Base-by-base conservation (phyloP, 2,113 vertebrate genomes). In the Buteo buteo region DNA sequence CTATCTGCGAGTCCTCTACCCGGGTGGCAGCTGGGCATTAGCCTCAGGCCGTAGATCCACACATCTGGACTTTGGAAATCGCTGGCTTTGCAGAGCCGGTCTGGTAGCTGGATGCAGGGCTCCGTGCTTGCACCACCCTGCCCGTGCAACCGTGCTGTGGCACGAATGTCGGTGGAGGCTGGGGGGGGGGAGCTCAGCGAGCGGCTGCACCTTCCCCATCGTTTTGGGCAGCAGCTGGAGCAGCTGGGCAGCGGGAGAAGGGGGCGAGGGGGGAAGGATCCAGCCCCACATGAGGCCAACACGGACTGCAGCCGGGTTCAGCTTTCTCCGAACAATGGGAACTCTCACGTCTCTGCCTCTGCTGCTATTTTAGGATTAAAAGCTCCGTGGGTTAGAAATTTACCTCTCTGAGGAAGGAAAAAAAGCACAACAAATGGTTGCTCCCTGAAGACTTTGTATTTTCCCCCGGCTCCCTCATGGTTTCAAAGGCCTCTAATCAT, bases 291-390 rank as follows among this genome's bases (percentile, higher is more conserved):
- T 13, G n/a, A n/a, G 10, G 9, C 29, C 34, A 1, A 77, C 90
- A 42, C 7, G 40, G 24, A 20, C 94, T 91, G 78, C 95, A 95
- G 88, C 95, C 45, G 20, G 78, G 90, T 61, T 96, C 93, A 88
- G 83, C 88, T 38, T 74, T 85, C 96, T 87, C 88, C 29, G 31
- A 95, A 93, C 92, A 95, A 88, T 8, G 13, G 45, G 45, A 85
- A 74, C 65, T 64, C 64, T 90, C 83, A 67, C 42, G 16, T 96
- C 94, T 96, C 97, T 97, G 76, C 92, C 76, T 93, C 85, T 86
- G 96, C 96, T 86, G 91, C 96, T 98, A 96, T 98, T 98, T 98
- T 90, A 86, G 94, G 98, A 97, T 98, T 97, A 96, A 94, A 96
- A 97, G 95, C 96, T 97, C 86, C 1, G 0, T 74, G 70, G 80